Percentiles rank a stretch among this genome's conserved stretches.
Conservation (phyloP, 2,797 vertebrate genomes). For the Sebastes oblongus region DNA sequence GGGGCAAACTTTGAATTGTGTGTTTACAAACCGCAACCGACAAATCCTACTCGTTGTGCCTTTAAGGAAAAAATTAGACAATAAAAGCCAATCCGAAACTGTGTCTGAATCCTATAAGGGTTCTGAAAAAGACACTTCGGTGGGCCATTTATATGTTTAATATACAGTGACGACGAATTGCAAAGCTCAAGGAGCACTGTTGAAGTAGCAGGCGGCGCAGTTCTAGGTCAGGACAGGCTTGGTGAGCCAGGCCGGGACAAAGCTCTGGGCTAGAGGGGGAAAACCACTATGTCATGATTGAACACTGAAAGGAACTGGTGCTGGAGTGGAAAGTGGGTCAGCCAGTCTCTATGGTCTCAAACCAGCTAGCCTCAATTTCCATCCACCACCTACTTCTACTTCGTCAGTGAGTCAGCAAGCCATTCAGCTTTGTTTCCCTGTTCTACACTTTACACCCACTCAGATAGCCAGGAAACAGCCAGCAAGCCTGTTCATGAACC, state of each 20-base stretch:
- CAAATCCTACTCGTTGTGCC: neutral
- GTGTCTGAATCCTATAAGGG: neutral
- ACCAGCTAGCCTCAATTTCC: conserved; percentile 69
- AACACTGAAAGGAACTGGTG: conserved; percentile 67
- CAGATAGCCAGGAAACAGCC: conserved; percentile 37
- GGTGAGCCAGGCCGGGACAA: conserved; percentile 44
- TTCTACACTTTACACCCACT: conserved; percentile 49
- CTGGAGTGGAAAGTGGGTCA: conserved; percentile 77
- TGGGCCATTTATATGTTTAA: neutral
- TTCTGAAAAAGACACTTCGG: neutral
- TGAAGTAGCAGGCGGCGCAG: conserved; percentile 9
- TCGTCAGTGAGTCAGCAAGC: conserved; percentile 69
- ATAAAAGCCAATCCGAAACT: neutral
- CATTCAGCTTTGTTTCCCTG: conserved; percentile 50
- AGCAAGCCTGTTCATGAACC: conserved; percentile 19
- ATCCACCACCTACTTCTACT: conserved; percentile 71
- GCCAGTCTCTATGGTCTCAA: conserved; percentile 70
- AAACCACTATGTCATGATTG: conserved; percentile 68
- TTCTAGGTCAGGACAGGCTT: conserved; percentile 34
- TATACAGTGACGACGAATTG: neutral
- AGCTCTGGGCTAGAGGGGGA: conserved; percentile 54
- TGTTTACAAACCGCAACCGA: neutral
- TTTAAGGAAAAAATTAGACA: neutral
- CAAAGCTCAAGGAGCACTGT: neutral
- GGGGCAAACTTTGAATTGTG: neutral